Percentiles rank a stretch among this genome's conserved stretches.
Conservation (phyloP, 2,113 vertebrate species). For the Nyctibius bracteatus region DNA sequence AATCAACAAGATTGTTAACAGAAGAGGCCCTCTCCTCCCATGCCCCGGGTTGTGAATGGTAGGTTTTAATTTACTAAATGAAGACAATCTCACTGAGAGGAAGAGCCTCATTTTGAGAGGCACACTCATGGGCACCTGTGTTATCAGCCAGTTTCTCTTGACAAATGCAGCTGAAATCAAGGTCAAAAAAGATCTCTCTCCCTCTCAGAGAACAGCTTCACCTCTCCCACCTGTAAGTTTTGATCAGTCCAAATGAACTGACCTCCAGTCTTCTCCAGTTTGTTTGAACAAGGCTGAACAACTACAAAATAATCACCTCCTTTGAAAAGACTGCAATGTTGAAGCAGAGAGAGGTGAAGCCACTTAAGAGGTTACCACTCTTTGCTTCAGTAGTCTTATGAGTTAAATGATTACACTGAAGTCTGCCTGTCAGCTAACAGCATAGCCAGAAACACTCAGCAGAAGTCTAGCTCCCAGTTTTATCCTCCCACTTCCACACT, state of each 20-base stretch:
- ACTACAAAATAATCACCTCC: not conserved
- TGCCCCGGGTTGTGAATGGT: not conserved
- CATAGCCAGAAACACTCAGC: not conserved
- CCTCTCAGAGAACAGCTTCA: not conserved
- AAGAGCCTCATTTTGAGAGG: not conserved
- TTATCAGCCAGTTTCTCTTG: not conserved
- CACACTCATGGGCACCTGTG: not conserved
- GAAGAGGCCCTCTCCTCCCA: not conserved
- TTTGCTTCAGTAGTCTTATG: not conserved
- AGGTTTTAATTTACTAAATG: not conserved
- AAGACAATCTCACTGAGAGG: not conserved
- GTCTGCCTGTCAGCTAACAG: not conserved
- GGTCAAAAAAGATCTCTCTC: not conserved
- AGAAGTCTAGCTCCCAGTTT: not conserved
- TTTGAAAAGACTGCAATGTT: not conserved
- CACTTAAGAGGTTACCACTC: not conserved
- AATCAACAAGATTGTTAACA: not conserved
- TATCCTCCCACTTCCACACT: not conserved
- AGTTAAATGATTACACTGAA: not conserved
- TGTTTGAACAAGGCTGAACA: not conserved
- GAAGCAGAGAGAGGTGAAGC: not conserved
- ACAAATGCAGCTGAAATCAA: not conserved
- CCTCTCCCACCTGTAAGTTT: not conserved
- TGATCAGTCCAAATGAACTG: not conserved
- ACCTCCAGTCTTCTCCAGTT: not conserved